Conservation (phyloP, 2,113 vertebrate genomes). For the Pomatorhinus ruficollis region DNA sequence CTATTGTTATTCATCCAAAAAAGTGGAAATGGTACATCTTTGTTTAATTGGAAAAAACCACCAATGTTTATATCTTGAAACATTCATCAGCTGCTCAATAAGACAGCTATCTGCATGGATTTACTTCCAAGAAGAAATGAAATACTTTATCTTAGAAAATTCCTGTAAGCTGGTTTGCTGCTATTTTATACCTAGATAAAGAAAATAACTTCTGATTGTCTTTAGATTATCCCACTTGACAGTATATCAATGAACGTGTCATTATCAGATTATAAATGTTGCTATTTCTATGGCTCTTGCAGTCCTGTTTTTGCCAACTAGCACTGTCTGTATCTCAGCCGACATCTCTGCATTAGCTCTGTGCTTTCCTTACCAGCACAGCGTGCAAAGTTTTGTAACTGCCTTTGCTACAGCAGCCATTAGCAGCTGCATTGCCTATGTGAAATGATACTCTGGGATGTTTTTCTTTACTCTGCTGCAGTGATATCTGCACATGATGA, state of each 20-base stretch:
- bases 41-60: neutral
- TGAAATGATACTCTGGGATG: neutral
- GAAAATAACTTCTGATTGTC: neutral
- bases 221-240: conserved; percentile 5
- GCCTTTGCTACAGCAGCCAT: neutral
- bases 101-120: neutral
- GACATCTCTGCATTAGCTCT: neutral
- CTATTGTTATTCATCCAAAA: neutral
- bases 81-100: neutral
- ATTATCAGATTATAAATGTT: neutral
- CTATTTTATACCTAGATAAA: neutral
- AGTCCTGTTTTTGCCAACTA: neutral
- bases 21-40: neutral
- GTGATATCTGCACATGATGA: neutral
- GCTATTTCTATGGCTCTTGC: neutral
- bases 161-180: neutral
- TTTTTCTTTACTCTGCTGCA: neutral
- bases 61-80: neutral
- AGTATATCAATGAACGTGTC: neutral
- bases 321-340: neutral
- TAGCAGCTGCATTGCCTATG: conserved; percentile 13
- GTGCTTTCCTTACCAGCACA: neutral
- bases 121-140: neutral
- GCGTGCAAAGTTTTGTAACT: neutral
- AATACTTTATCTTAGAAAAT: neutral